Evolutionary conservation across 2,113 vertebrate species (phyloP), one percentile per base, ranked within the genome.

Genomic region (Tringa solitaria): DNA sequence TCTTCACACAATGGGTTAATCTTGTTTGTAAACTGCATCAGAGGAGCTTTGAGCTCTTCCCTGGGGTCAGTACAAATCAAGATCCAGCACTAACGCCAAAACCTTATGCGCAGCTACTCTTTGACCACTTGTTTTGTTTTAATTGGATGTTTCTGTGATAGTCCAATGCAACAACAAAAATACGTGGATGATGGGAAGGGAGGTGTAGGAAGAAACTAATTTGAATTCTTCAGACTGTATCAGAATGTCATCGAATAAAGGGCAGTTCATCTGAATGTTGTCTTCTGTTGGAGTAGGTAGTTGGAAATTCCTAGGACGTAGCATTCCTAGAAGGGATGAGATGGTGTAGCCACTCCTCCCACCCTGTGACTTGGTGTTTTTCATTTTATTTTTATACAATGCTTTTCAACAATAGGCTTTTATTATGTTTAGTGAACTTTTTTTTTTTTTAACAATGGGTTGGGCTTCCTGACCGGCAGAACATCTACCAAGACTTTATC

Each of bases 391-490:
- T 96, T 91, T 96, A 53, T 75, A 50, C 3, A 9, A 18, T 35
- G 17, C 16, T 21, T 78, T 86, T 80, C 48, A 89, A 95, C 79
- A 92, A 95, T 84, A 67, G 28, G 17, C 43, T 78, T 90, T 68
- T 87, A 30, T 86, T 90, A 17, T 81, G 33, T 24, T 69, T 89
- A 54, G 39, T 65, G 21, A 27, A 84, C 6, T 35, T 73, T 63
- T 91, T 92, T 53, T 53, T 37, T 53, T 86, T 87, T 48, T n/a
- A n/a, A 37, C 67, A 41, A 54, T 94, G 90, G 93, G 73, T 32
- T 97, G 73, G 79, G 73, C 79, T 97, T 98, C 96, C 97, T 97
- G 91, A 96, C 74, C 79, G 96, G 69, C 57, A 94, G 35, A 90
- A 85, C 41, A 45, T 78, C 72, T 82, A 48, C 54, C 54, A 82